Conservation (phyloP, 2,113 vertebrate genomes). For the Azemiops feae region DNA sequence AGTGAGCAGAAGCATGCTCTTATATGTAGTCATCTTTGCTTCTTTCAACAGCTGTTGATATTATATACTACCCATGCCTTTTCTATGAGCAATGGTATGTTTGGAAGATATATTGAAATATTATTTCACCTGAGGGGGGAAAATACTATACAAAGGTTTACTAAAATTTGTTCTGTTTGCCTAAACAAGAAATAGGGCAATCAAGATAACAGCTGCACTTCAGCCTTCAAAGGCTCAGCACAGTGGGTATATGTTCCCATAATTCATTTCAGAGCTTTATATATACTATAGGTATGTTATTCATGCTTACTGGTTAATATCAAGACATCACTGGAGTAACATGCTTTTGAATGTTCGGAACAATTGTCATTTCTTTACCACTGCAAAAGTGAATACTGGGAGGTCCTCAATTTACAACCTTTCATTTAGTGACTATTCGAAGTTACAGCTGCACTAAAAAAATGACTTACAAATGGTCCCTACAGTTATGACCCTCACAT, state of each 20-base stretch:
- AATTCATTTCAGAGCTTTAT: background rate
- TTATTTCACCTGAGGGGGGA: background rate
- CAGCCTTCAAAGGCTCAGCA: background rate
- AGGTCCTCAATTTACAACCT: background rate
- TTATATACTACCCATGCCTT: background rate
- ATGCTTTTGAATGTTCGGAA: background rate
- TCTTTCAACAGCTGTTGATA: background rate
- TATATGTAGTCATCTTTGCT: background rate
- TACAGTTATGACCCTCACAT: background rate
- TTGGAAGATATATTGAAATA: background rate
- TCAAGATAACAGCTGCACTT: background rate
- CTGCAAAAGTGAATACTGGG: background rate
- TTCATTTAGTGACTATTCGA: background rate
- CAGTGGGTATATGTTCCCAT: background rate
- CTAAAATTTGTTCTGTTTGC: background rate
- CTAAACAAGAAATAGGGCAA: background rate
- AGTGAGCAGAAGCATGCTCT: background rate
- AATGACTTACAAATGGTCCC: background rate
- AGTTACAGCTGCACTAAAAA: background rate
- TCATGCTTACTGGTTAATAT: background rate
- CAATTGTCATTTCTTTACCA: background rate
- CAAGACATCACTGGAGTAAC: background rate
- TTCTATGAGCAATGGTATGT: background rate
- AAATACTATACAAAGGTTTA: background rate
- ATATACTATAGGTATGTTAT: background rate